Base-by-base conservation (phyloP, 2,113 vertebrate genomes). In the Lichenostomus cassidix region DNA sequence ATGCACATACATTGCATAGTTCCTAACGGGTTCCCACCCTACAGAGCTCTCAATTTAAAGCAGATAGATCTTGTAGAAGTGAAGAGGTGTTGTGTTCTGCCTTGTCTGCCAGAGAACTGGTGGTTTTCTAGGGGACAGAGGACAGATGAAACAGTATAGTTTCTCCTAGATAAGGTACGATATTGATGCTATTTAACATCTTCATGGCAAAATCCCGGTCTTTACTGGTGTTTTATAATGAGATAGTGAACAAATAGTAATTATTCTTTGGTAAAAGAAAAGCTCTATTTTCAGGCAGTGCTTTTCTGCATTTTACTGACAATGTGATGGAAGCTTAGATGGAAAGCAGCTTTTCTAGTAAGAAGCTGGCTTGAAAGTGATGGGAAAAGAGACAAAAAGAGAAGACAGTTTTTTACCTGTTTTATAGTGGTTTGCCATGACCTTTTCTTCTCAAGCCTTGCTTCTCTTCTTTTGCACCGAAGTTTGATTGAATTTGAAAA, bases 401-500 rank as follows among this genome's bases (percentile, higher is more conserved):
- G 35, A 90, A 78, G 64, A 63, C 9, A 37, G 15, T 8, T 90
- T 92, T 89, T 81, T 68, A 96, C 92, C 90, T 96, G 86, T 78
- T 93, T 60, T 62, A 4, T 31, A 64, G 69, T 78, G 16, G 46
- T 88, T 94, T 96, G 23, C 71, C 69, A 7, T 78, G 80, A 83
- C 73, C 90, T 96, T 94, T 91, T 89, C 83, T 93, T 83, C 58
- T 83, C 70, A 69, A 90, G 65, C 25, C 28, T 90, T 47, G 44
- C 41, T 83, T 83, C 59, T 85, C 53, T 29, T 75, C 46, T 81
- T 76, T 63, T 62, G 68, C 6, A 41, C 37, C 9, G 58, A 90
- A 83, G 58, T 68, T 90, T 70, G 47, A 89, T 86, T 93, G 63
- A 92, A 90, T 89, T 96, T 95, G 86, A 83, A 87, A 89, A 77